A percentile compares a stretch with the other conserved stretches of the same genome.
phyloP scores from a whole-genome alignment of 2,888 invertebrate genomes.

The Ochlodes sylvanus region DNA sequence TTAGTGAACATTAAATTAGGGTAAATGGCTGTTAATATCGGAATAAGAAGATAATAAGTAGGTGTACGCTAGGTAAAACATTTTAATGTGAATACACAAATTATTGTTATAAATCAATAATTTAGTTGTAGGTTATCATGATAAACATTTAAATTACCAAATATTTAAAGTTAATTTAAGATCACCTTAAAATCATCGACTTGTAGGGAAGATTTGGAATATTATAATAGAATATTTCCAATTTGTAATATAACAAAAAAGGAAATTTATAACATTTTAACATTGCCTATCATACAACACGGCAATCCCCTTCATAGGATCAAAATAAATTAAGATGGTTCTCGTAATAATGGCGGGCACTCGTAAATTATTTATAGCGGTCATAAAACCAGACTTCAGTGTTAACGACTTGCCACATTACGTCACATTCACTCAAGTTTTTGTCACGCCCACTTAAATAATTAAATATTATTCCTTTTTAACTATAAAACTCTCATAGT shows the following conservation, averaged over 20 bases:
- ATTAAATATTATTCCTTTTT: constrained; percentile 16
- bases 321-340: constrained; percentile 47
- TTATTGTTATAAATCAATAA: too few relatives aligned
- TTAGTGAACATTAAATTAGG: neutral
- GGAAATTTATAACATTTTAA: neutral
- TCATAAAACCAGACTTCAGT: constrained; percentile 56
- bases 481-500: neutral
- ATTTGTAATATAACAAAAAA: too few relatives aligned
- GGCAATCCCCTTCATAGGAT: constrained; percentile 34
- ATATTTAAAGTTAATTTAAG: too few relatives aligned
- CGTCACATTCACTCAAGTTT: constrained; percentile 41
- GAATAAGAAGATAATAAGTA: too few relatives aligned
- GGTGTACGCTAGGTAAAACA: too few relatives aligned
- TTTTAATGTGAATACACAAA: too few relatives aligned
- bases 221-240: too few relatives aligned
- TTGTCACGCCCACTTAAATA: constrained; percentile 21
- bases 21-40: neutral
- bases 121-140: too few relatives aligned
- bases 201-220: too few relatives aligned
- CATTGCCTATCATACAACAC: neutral
- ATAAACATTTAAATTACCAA: too few relatives aligned
- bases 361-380: constrained; percentile 62
- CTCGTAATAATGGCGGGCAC: constrained; percentile 53
- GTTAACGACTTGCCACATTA: constrained; percentile 52
- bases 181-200: too few relatives aligned